A percentile compares a stretch with the other conserved stretches of the same genome.
phyloP scores from a whole-genome alignment of 1,140 invertebrate species.

The Sogatella furcifera region DNA sequence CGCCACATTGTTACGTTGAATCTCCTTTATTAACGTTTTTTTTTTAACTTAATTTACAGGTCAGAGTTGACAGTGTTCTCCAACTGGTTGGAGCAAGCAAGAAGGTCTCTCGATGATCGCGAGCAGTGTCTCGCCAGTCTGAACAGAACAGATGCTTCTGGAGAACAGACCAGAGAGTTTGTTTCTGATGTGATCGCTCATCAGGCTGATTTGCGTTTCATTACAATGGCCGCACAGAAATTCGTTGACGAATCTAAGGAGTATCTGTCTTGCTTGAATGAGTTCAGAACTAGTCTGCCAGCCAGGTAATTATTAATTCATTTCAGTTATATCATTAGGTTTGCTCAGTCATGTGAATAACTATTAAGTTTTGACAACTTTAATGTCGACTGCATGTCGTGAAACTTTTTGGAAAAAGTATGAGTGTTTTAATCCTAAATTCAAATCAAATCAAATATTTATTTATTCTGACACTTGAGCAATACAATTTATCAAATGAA shows the following conservation, averaged over 20 bases:
- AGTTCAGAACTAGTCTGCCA: constrained; percentile 70
- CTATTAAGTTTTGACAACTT: too few species aligned
- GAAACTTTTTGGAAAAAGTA: too few species aligned
- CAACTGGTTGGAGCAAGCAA: constrained; percentile 71
- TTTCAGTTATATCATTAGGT: too few species aligned
- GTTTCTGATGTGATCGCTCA: constrained; percentile 90
- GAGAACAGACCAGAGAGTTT: constrained; percentile 71
- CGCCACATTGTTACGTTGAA: too few species aligned
- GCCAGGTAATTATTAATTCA: constrained; percentile 37
- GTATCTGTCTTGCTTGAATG: constrained; percentile 68
- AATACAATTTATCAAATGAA: too few species aligned
- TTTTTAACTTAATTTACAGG: constrained; percentile 30
- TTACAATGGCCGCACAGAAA: constrained; percentile 89
- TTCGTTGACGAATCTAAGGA: constrained; percentile 90
- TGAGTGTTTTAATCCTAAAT: too few species aligned
- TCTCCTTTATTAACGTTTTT: too few species aligned
- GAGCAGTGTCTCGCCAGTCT: constrained; percentile 72
- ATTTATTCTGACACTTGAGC: too few species aligned
- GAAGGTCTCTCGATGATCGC: constrained; percentile 70
- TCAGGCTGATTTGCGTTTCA: constrained; percentile 86
- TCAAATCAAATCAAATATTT: too few species aligned
- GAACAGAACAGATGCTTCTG: constrained; percentile 55
- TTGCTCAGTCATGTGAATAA: too few species aligned
- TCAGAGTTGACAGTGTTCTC: constrained; percentile 71
- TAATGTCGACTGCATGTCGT: too few species aligned